These are phyloP conservation scores for Tubiluchus corallicola DNA, from an alignment of 2,888 invertebrate genomes.

Conservation along the genomic window DNA sequence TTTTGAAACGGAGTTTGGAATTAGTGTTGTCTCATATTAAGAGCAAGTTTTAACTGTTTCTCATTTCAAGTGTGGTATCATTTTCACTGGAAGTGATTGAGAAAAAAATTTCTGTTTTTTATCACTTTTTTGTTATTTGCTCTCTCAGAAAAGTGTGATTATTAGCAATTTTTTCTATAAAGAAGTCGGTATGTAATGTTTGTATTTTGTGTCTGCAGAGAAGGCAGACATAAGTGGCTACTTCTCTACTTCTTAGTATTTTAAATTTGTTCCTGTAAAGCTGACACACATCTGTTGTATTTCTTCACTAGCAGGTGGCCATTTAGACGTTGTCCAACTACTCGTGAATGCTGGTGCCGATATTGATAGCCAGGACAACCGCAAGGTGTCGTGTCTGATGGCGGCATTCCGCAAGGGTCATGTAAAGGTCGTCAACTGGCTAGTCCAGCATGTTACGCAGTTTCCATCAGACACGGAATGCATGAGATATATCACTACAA, in stretches of 20 bases:
- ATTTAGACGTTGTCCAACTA: slow-evolving; percentile 86
- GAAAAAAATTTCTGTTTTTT: too few species aligned
- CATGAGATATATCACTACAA: slow-evolving; percentile 70
- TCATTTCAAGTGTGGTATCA: too few species aligned
- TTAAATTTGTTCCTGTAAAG: too few species aligned
- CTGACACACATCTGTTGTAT: too few species aligned
- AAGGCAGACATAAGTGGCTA: too few species aligned
- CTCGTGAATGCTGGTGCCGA: slow-evolving; percentile 75
- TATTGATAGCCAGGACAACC: slow-evolving; percentile 94
- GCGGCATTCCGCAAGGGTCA: slow-evolving; percentile 82
- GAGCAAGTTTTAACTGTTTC: neutral
- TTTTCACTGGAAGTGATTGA: too few species aligned
- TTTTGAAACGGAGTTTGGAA: neutral
- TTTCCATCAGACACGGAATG: slow-evolving; percentile 96
- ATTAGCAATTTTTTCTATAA: too few species aligned
- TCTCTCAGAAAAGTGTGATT: too few species aligned
- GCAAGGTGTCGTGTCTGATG: slow-evolving; percentile 94
- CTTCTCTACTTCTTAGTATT: too few species aligned
- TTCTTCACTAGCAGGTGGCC: slow-evolving; percentile 47
- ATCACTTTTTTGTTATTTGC: too few species aligned
- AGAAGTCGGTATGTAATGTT: too few species aligned
- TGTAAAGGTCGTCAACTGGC: slow-evolving; percentile 74
- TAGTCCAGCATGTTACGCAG: slow-evolving; percentile 91
- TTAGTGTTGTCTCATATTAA: neutral
- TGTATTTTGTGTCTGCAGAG: too few species aligned